phyloP scores from a whole-genome alignment of 2,113 vertebrate genomes.

The Patagioenas fasciata region DNA sequence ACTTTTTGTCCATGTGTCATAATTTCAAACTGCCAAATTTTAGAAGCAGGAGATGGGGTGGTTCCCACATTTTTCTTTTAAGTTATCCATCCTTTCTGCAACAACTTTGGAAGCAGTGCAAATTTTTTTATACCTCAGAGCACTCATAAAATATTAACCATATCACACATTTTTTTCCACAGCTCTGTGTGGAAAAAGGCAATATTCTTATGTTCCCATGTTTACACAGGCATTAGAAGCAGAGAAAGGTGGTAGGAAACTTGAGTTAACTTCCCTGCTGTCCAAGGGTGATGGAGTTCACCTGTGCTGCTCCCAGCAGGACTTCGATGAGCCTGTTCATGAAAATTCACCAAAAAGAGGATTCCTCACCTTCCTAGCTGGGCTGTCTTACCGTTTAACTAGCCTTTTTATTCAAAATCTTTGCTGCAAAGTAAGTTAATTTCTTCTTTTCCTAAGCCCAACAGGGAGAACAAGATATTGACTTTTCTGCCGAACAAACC shows the following conservation, averaged over 20 bases:
- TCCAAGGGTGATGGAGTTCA: not conserved
- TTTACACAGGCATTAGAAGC: not conserved
- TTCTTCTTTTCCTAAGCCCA: not conserved
- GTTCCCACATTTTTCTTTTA: not conserved
- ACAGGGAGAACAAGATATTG: not conserved
- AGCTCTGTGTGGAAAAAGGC: not conserved
- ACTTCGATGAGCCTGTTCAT: not conserved
- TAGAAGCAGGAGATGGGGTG: not conserved
- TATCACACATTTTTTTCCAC: not conserved
- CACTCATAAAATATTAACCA: constrained; percentile 47
- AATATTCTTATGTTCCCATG: not conserved
- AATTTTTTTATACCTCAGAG: constrained; percentile 37
- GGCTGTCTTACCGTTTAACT: not conserved
- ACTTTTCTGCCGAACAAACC: not conserved
- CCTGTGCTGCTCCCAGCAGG: not conserved
- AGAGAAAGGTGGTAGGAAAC: not conserved
- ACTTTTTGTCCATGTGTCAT: not conserved
- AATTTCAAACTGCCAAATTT: not conserved
- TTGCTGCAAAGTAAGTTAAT: not conserved
- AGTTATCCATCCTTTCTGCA: constrained; percentile 29
- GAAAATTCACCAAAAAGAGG: not conserved
- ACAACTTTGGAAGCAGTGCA: constrained; percentile 12
- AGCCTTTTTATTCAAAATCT: not conserved
- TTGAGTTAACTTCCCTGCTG: not conserved
- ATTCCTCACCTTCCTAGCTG: not conserved